Base-by-base conservation (phyloP, 2,888 invertebrate species). In the Cataglyphis albicans region DNA sequence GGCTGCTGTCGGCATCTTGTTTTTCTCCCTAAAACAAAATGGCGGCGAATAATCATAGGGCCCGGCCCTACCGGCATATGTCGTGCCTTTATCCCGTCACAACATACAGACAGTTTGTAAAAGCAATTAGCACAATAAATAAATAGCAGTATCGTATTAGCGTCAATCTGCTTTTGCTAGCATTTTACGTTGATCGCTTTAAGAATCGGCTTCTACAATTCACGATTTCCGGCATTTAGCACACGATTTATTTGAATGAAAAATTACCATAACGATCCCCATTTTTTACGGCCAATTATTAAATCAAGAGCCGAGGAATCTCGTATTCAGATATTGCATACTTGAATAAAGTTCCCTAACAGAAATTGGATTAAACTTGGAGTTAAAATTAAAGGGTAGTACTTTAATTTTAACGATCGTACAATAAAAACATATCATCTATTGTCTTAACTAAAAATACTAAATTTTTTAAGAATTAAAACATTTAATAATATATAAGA, bases 1-100 rank as follows among this genome's bases (percentile, higher is more conserved):
- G 88, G 95, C 96, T 92, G 96, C 96, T 90, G 96, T 95, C 91
- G 97, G 97, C 97, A 97, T 97, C 95, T 95, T 96, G 93, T 92
- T 92, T 93, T 91, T 93, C 89, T 94, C 93, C 94, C 94, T 94
- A 94, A 90, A 94, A 94, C 94, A 94, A 92, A 94, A 94, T 93
- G 93, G 92, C 92, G 92, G 92, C 92, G 90, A 92, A 94, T 94
- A 93, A 94, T 94, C 92, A 93, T 92, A 93, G 91, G 88, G 81
- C 81, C 87, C 89, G 84, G 89, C 83, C 86, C 89, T 83, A 88
- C 86, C 88, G 84, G 85, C 84, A 68, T 65, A 7, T n/a, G 61
- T 82, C 83, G 35, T 57, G 83, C 85, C 84, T 88, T 70, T 84
- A 84, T 75, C 78, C 64, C 81, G 59, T 81, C 57, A 65, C 64